These are phyloP conservation scores for Lamellibrachia columna DNA, from an alignment of 2,888 invertebrate genomes.

Conservation along the genomic window DNA sequence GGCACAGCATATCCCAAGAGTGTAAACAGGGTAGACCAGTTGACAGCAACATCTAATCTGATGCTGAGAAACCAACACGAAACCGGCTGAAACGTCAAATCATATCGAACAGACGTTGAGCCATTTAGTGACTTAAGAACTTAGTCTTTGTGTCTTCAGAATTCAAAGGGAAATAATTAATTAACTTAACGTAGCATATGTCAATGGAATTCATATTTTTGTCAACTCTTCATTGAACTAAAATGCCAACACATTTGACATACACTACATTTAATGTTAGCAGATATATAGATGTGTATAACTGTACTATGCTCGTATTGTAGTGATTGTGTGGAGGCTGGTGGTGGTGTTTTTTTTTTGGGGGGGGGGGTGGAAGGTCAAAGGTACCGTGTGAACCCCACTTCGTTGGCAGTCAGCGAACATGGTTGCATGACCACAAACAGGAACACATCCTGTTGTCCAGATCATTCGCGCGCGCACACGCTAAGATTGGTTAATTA, in stretches of 20 bases:
- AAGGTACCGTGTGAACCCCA: background rate
- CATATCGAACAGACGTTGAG: background rate
- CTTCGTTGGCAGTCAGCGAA: background rate
- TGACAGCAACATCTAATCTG: background rate
- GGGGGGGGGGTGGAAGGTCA: background rate
- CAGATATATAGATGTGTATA: background rate
- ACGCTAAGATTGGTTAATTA: background rate
- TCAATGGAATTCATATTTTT: no score
- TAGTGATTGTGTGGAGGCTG: background rate
- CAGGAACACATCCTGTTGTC: background rate
- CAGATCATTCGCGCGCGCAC: background rate
- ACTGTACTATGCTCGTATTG: background rate
- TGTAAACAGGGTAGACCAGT: background rate
- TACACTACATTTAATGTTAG: no score
- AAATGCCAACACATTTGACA: no score
- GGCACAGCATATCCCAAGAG: background rate
- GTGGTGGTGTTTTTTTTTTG: background rate
- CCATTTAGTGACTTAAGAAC: background rate
- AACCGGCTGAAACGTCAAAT: background rate
- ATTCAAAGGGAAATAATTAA: no score
- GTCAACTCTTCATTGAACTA: no score
- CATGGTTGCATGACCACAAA: background rate
- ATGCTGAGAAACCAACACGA: no score
- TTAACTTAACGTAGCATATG: no score
- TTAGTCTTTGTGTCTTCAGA: no score